phyloP scores from a whole-genome alignment of 53 echinoderm and acorn worm genomes.

The Apostichopus leukothele region DNA sequence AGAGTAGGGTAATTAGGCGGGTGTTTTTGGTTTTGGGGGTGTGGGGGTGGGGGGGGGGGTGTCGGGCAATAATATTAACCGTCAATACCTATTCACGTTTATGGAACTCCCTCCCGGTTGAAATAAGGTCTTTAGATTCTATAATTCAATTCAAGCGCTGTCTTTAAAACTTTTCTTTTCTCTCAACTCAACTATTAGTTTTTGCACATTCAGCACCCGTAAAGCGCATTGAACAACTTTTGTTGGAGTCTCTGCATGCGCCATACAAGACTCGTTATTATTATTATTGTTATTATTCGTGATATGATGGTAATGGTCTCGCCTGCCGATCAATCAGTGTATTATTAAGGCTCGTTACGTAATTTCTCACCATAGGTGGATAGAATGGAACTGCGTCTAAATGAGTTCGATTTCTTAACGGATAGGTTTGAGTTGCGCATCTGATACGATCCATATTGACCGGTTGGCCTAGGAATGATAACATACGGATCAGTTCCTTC shows the following conservation, averaged over 20 bases:
- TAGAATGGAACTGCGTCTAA: constrained; percentile 5
- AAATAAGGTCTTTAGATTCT: no score
- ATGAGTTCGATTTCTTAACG: constrained; percentile 17
- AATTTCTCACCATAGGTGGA: neutral
- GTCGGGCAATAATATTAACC: no score
- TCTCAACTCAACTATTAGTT: neutral
- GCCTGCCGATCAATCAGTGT: neutral
- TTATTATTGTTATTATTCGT: neutral
- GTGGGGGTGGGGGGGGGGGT: no score
- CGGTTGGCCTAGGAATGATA: constrained; percentile 41
- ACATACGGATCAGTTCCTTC: constrained; percentile 36
- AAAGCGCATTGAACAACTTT: no score
- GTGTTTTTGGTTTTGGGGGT: no score
- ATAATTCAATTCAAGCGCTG: no score
- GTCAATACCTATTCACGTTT: no score
- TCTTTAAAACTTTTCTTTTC: no score
- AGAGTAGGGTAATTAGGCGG: no score
- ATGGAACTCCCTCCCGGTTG: no score
- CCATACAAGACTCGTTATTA: neutral
- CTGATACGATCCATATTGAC: constrained; percentile 20
- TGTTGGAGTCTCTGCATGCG: neutral
- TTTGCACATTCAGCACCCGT: neutral
- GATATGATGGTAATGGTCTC: neutral
- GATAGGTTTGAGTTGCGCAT: constrained; percentile 7
- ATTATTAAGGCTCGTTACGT: neutral